These are phyloP conservation scores for Danio kyathit DNA, from an alignment of 2,797 vertebrate genomes.

Conservation along the genomic window DNA sequence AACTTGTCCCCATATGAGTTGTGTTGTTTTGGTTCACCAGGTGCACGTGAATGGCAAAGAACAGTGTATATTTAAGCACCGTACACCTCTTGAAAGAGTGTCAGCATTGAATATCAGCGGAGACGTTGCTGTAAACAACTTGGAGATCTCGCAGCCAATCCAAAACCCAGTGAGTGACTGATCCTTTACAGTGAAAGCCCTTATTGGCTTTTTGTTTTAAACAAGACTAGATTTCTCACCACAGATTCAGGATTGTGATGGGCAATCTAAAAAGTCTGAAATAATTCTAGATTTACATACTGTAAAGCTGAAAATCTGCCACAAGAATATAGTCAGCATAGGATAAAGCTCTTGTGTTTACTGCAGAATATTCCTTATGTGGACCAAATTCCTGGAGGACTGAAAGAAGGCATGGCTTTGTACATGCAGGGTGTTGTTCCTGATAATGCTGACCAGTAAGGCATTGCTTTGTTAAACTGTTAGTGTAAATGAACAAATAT, in stretches of 20 bases:
- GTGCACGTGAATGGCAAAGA: slow-evolving; percentile 18
- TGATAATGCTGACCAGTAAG: not conserved
- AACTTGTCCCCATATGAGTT: not conserved
- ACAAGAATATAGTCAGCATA: no score
- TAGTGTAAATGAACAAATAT: not conserved
- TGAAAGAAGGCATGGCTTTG: slow-evolving; percentile 13
- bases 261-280: not conserved
- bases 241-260: not conserved
- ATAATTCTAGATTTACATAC: not conserved
- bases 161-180: no score
- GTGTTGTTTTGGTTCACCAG: not conserved
- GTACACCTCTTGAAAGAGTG: slow-evolving; percentile 27
- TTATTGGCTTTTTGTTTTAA: no score
- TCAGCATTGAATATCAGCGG: not conserved
- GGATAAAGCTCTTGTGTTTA: not conserved
- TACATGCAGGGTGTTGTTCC: not conserved
- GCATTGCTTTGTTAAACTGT: not conserved
- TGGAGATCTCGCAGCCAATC: no score
- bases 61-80: slow-evolving; percentile 34
- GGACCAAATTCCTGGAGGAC: not conserved
- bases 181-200: no score
- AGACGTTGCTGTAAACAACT: not conserved
- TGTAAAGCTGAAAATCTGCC: no score
- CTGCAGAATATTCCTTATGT: not conserved
- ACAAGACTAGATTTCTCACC: not conserved